Evolutionary conservation across 2,888 invertebrate genomes (phyloP).

Genomic region (Caenorhabditis sp.): DNA sequence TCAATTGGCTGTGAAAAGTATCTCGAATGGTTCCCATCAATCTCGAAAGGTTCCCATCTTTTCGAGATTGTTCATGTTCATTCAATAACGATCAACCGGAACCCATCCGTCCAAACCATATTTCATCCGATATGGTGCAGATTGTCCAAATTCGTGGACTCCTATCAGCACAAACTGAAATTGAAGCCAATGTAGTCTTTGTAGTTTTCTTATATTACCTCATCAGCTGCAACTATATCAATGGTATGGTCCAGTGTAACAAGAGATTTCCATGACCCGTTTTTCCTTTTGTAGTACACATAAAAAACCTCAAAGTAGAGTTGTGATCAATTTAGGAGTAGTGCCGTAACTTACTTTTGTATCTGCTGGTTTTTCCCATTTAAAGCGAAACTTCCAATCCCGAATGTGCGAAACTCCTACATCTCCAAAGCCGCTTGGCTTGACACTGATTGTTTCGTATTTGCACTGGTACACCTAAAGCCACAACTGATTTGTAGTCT

Average conservation of each 20-base stretch:
- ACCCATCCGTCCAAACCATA: slow-evolving; percentile 30
- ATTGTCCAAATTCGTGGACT: slow-evolving; percentile 62
- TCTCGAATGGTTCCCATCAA: no score
- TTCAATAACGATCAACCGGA: slow-evolving; percentile 47
- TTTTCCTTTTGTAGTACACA: slow-evolving; percentile 46
- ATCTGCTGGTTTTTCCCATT: slow-evolving; percentile 45
- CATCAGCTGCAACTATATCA: slow-evolving; percentile 39
- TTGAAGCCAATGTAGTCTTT: background rate
- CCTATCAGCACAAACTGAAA: slow-evolving; percentile 61
- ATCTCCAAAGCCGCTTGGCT: slow-evolving; percentile 57
- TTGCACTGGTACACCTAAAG: slow-evolving; percentile 65
- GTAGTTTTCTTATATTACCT: slow-evolving; percentile 39
- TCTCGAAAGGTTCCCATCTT: no score
- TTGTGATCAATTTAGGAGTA: no score
- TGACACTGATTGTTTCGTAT: slow-evolving; percentile 32
- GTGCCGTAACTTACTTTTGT: slow-evolving; percentile 52
- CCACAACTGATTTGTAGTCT: background rate
- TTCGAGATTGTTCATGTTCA: background rate
- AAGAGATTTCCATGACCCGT: slow-evolving; percentile 39
- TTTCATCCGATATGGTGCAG: slow-evolving; percentile 42
- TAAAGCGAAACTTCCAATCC: slow-evolving; percentile 26
- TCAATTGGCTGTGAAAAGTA: no score
- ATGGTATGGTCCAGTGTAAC: slow-evolving; percentile 17
- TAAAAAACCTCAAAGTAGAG: slow-evolving; percentile 57
- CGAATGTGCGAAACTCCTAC: slow-evolving; percentile 22